These are phyloP conservation scores for Esox lucius DNA, from an alignment of 2,797 vertebrate species.

Conservation along the genomic window DNA sequence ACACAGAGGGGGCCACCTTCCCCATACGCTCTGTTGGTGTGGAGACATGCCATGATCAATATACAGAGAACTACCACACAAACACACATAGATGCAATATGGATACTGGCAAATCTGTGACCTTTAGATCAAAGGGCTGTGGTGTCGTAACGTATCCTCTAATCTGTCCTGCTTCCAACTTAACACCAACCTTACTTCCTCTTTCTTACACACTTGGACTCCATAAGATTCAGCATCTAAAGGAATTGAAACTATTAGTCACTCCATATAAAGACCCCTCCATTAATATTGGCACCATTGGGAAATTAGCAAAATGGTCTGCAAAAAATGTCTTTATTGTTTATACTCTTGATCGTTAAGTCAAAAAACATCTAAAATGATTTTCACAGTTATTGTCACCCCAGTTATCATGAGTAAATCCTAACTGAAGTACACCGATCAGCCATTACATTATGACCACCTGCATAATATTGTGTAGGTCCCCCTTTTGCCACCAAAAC, in stretches of 20 bases:
- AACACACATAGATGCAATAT: background rate
- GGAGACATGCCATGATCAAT: background rate
- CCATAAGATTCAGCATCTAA: constrained; percentile 6
- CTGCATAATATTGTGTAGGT: no score
- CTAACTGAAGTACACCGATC: no score
- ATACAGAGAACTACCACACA: background rate
- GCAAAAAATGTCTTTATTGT: no score
- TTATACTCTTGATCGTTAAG: no score
- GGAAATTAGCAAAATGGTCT: no score
- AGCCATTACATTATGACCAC: no score
- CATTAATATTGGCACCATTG: background rate
- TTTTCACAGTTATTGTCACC: no score
- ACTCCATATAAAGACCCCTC: background rate
- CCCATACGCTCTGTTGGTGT: constrained; percentile 84
- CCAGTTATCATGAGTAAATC: no score
- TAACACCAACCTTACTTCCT: background rate
- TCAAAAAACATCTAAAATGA: no score
- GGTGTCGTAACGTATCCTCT: background rate
- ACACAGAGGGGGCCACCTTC: constrained; percentile 85
- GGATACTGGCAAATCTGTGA: background rate
- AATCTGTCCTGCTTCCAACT: background rate
- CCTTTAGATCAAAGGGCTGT: background rate
- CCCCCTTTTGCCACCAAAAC: no score
- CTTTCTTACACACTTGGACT: background rate
- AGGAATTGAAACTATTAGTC: constrained; percentile 24